Conservation (phyloP, 1,140 invertebrate genomes). For the Drosophila melanica region DNA sequence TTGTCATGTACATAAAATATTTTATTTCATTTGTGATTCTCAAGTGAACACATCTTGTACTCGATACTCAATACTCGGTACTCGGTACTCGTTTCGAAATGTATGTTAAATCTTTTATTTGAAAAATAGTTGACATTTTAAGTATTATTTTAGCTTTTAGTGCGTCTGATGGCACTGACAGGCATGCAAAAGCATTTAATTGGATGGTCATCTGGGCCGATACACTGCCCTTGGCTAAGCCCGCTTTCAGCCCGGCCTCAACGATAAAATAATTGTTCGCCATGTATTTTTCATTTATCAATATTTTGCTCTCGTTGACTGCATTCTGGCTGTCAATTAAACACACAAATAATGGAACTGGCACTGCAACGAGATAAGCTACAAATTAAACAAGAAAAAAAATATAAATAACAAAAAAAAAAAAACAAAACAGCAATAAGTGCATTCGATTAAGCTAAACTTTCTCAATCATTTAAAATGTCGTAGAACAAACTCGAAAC, state of each 20-base stretch:
- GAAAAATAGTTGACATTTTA: constrained; percentile 76
- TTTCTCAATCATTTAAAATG: neutral
- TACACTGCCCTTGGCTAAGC: constrained; percentile 3
- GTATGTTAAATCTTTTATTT: constrained; percentile 42
- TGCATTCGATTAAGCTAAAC: neutral
- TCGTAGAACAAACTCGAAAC: neutral
- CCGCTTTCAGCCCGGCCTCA: constrained; percentile 11
- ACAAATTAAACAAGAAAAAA: neutral
- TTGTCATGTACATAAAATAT: constrained; percentile 68
- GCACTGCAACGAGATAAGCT: constrained; percentile 14
- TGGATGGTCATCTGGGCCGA: constrained; percentile 42
- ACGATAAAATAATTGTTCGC: constrained; percentile 41
- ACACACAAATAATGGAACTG: constrained; percentile 33
- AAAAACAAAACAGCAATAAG: neutral
- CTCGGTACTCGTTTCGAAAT: neutral
- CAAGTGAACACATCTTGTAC: constrained; percentile 38
- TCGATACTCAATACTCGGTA: constrained; percentile 1
- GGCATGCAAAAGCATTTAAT: constrained; percentile 79
- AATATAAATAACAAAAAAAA: neutral
- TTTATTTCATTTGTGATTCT: constrained; percentile 71
- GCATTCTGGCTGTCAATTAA: constrained; percentile 34
- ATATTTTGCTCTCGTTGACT: constrained; percentile 32
- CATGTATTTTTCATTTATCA: constrained; percentile 38
- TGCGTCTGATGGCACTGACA: constrained; percentile 67
- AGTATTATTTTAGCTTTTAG: constrained; percentile 52